These are phyloP conservation scores for Dasysyrphus albostriatus DNA, from an alignment of 2,888 invertebrate species.

Conservation along the genomic window DNA sequence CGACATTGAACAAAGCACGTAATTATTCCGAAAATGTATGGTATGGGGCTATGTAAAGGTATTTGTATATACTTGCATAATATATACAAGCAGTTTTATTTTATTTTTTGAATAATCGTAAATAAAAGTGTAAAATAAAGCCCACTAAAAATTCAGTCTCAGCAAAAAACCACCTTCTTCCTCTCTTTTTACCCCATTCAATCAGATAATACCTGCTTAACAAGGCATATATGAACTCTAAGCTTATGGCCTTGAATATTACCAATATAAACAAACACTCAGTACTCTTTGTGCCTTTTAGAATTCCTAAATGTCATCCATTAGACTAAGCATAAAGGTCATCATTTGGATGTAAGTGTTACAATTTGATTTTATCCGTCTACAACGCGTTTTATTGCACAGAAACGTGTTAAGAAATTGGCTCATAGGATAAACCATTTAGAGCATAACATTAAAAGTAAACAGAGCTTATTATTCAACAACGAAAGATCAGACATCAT, in stretches of 20 bases:
- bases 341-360: conserved; percentile 10
- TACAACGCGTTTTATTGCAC: conserved; percentile 15
- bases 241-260: neutral
- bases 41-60: no score
- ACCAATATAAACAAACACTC: neutral
- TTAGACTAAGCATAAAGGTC: neutral
- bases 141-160: neutral
- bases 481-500: neutral
- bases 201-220: neutral
- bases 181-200: neutral
- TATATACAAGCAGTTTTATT: neutral
- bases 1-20: no score
- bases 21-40: no score
- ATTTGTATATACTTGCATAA: neutral
- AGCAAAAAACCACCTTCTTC: neutral
- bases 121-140: neutral
- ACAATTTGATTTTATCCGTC: conserved; percentile 29
- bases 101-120: neutral
- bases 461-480: conserved; percentile 23
- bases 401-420: conserved; percentile 34
- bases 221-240: neutral
- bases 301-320: neutral
- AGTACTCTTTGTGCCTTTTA: neutral
- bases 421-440: conserved; percentile 28
- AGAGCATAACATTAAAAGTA: conserved; percentile 24